Base-by-base conservation (phyloP, 1,140 invertebrate genomes). In the Luehdorfia chinensis region DNA sequence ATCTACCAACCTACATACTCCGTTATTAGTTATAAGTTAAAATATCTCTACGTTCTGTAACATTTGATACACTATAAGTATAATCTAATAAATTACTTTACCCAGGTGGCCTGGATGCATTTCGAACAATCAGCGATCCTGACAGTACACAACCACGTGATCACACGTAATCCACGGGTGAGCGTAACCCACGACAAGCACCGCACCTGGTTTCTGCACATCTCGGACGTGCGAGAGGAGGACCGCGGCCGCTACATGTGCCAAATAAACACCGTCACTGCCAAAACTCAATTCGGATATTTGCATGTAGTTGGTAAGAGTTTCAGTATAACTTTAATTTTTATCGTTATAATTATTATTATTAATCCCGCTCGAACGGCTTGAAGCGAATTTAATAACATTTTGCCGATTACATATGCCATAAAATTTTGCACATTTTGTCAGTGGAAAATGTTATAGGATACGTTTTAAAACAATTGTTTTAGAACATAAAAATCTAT, bases 171-270 rank as follows among this genome's bases (percentile, higher is more conserved):
- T 88, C 94, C 95, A 14, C 90, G 96, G 54, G 96, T 98, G 68
- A 94, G 92, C 73, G 95, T 97, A 25, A 94, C 94, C 19, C 95
- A 96, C 78, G 94, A 95, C 80, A 92, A 92, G 76, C 94, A 96
- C 73, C 90, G 93, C 57, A 96, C 95, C 32, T 97, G 95, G 95
- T 95, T 94, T 81, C 90, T 97, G 63, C 95, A 97, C 87, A 97
- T 97, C 68, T 94, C 91, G 55, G 94, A 96, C 63, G 94, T 97
- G 16, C 93, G 96, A 53, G 93, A 97, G 83, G 93, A 94, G 66
- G 97, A 98, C 87, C 92, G 94, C 56, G 97, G 97, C 19, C 90
- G 93, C 15, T 98, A 98, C 87, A 97, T 97, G 94, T 98, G 97
- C 79, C 97, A 98, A 88, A 95, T 98, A 68, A 98, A 98, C 84